Conservation (phyloP, 37 sponge, comb jelly and placozoan genomes). For the Amphimedon queenslandica region DNA sequence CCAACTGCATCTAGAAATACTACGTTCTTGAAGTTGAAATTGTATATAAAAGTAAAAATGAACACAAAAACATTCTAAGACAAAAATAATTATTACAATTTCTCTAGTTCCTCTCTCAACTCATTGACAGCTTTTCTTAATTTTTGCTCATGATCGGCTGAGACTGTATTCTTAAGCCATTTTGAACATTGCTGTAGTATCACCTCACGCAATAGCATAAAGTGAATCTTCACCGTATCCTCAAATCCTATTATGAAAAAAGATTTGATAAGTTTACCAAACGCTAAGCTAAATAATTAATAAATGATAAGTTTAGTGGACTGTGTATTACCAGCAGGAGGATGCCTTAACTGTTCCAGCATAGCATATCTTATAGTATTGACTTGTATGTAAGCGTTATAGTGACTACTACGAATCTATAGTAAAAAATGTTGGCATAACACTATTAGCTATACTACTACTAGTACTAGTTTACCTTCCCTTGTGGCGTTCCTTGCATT, state of each 20-base stretch:
- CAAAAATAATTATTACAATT: conserved; percentile 22
- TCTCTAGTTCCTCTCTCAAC: conserved; percentile 64
- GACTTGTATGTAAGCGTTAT: conserved; percentile 71
- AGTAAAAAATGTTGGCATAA: background rate
- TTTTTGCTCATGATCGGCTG: conserved; percentile 48
- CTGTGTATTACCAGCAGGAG: conserved; percentile 77
- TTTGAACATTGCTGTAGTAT: conserved; percentile 67
- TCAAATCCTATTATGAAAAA: conserved; percentile 73
- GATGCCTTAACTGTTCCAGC: conserved; percentile 77
- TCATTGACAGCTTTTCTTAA: conserved; percentile 73
- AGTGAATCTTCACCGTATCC: conserved; percentile 71
- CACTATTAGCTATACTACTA: too few species aligned
- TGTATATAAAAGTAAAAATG: background rate
- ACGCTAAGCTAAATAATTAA: background rate
- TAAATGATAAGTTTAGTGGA: background rate
- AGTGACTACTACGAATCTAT: conserved; percentile 61
- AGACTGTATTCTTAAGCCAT: conserved; percentile 67
- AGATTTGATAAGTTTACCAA: background rate
- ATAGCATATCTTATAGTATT: conserved; percentile 80
- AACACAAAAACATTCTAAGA: conserved; percentile 1
- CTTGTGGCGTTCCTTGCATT: conserved; percentile 74
- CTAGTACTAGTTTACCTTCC: too few species aligned
- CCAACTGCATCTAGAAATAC: too few species aligned
- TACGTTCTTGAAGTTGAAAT: too few species aligned
- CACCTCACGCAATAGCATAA: conserved; percentile 52